These are phyloP conservation scores for Anniella stebbinsi DNA, from an alignment of 2,797 vertebrate species.

Conservation along the genomic window DNA sequence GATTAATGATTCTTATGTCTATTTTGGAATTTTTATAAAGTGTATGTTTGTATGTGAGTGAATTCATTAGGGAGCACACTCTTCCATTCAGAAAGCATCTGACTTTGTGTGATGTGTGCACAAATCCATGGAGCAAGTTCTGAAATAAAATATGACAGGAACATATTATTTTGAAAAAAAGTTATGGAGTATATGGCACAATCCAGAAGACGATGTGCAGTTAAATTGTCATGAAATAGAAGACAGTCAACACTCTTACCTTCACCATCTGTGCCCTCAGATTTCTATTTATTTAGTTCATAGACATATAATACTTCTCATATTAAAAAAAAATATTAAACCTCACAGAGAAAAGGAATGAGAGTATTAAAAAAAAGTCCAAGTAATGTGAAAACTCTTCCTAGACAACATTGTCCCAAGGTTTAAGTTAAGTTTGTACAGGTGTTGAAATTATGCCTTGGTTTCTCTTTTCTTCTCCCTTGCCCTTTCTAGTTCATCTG, in stretches of 20 bases:
- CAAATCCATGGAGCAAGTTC: not conserved
- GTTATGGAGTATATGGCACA: not conserved
- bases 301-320: too few relatives aligned
- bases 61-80: not conserved
- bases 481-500: not conserved
- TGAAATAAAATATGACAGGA: not conserved
- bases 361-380: not conserved
- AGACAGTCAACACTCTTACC: not conserved
- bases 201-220: not conserved
- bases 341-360: not conserved
- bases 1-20: not conserved
- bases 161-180: conserved; percentile 12
- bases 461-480: not conserved
- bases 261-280: not conserved
- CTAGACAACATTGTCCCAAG: not conserved
- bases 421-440: not conserved
- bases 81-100: conserved; percentile 31
- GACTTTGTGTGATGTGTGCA: not conserved
- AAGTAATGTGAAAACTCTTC: not conserved
- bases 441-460: not conserved
- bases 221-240: not conserved
- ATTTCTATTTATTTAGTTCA: not conserved
- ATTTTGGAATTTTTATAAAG: conserved; percentile 5
- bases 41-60: not conserved
- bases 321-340: not conserved